Evolutionary conservation across 2,113 vertebrate species (phyloP), one percentile per base, ranked within the genome.

Genomic region (Penelope pileata): DNA sequence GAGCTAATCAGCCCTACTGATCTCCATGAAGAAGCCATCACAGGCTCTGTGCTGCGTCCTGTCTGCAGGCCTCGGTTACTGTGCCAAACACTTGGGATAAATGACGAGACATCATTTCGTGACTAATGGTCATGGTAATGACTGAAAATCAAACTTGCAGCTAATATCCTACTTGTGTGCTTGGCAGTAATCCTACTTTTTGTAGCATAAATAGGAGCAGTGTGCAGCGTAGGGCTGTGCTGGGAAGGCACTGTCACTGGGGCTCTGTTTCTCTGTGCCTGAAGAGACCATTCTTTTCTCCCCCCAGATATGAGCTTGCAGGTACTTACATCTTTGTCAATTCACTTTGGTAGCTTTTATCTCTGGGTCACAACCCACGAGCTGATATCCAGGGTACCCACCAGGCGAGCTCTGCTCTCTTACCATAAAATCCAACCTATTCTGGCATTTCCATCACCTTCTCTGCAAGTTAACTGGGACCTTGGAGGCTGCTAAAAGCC

Each of bases 11-110:
- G 27, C 54, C 30, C 17, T 58, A 32, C 93, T 88, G 81, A 62
- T 89, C 76, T 90, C 90, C 62, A 78, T 9, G 89, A 68, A 96
- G 83, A 79, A 95, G 96, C 91, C 74, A 42, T 77, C 58, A 50
- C 38, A 23, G 96, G 75, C 76, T 88, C 27, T 58, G 66, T 45
- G 48, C 86, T 89, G 78, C 80, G 58, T 88, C 94, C 89, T 70
- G 62, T 66, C 76, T 88, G 78, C 43, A 22, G 76, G 34, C 87
- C 29, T 12, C 50, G 42, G 75, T 22, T 48, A 17, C 56, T 16
- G 58, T 43, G 47, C 69, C 90, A 47, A 24, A 45, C 69, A 16
- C 34, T 81, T 76, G 48, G 60, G 73, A 74, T 29, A 50, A 87
- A 82, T 66, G 29, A 32, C 83, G 77, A 42, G 26, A 74, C 32